These are phyloP conservation scores for Drosophila equinoxialis DNA, from an alignment of 1,140 invertebrate species.

Conservation along the genomic window DNA sequence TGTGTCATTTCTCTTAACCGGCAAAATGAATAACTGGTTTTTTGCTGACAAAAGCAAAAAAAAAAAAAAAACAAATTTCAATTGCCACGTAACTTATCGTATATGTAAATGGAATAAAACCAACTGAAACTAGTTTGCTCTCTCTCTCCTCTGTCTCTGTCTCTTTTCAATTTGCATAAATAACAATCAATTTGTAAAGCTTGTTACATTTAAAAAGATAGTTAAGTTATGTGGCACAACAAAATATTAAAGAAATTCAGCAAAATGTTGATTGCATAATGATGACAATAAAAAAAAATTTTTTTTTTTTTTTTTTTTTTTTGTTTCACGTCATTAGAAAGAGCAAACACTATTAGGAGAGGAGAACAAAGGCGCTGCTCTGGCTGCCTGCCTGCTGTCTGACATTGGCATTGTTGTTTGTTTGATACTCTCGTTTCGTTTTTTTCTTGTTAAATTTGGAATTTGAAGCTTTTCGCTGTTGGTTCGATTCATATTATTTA, in stretches of 20 bases:
- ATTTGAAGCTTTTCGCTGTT: constrained; percentile 47
- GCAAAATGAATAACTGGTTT: constrained; percentile 5
- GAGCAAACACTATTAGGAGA: neutral
- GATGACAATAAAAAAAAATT: neutral
- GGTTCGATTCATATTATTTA: constrained; percentile 6
- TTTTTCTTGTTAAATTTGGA: constrained; percentile 60
- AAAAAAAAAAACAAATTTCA: neutral
- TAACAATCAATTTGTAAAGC: constrained; percentile 11
- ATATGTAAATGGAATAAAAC: neutral
- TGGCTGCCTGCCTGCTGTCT: neutral
- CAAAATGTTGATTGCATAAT: constrained; percentile 33
- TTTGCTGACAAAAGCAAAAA: neutral
- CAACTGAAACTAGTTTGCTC: constrained; percentile 2
- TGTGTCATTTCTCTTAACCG: constrained; percentile 2
- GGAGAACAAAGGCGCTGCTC: constrained; percentile 1
- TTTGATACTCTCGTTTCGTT: constrained; percentile 16
- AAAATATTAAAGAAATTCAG: constrained; percentile 19
- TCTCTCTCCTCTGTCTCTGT: neutral
- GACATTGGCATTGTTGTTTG: constrained; percentile 54
- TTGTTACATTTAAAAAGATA: constrained; percentile 5
- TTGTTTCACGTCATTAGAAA: neutral
- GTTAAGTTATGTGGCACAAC: constrained; percentile 3
- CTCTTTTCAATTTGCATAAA: constrained; percentile 15
- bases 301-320: constrained; percentile 5
- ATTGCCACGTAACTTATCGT: constrained; percentile 21